Evolutionary conservation across 2,797 vertebrate genomes (phyloP).

Genomic region (Euphonia xanthogaster): DNA sequence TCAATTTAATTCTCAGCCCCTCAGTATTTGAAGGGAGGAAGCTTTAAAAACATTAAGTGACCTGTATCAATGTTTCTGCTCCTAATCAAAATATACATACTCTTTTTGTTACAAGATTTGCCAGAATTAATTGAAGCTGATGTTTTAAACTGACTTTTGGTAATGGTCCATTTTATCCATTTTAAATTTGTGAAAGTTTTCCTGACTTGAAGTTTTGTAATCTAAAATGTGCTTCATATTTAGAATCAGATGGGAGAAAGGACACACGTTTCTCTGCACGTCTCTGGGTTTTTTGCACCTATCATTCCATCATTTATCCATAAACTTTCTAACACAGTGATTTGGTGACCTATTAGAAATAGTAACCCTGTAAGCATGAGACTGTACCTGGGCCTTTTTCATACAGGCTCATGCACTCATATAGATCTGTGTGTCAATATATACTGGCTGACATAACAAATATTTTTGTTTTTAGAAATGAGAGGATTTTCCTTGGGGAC

Average conservation of each 20-base stretch:
- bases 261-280: background rate
- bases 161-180: background rate
- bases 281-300: background rate
- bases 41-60: background rate
- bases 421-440: background rate
- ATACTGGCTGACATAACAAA: slow-evolving; percentile 37
- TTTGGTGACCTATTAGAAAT: background rate
- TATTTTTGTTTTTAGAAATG: slow-evolving; percentile 44
- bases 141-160: background rate
- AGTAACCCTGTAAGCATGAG: background rate
- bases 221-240: background rate
- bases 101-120: background rate
- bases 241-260: background rate
- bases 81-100: background rate
- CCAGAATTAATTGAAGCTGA: background rate
- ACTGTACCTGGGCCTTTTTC: background rate
- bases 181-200: background rate
- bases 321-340: background rate
- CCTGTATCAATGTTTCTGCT: background rate
- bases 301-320: background rate
- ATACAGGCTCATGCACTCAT: background rate
- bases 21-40: background rate
- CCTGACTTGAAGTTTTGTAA: background rate
- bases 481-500: slow-evolving; percentile 43
- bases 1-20: background rate